These are phyloP conservation scores for Euleptes europaea DNA, from an alignment of 2,113 vertebrate genomes.

Conservation along the genomic window DNA sequence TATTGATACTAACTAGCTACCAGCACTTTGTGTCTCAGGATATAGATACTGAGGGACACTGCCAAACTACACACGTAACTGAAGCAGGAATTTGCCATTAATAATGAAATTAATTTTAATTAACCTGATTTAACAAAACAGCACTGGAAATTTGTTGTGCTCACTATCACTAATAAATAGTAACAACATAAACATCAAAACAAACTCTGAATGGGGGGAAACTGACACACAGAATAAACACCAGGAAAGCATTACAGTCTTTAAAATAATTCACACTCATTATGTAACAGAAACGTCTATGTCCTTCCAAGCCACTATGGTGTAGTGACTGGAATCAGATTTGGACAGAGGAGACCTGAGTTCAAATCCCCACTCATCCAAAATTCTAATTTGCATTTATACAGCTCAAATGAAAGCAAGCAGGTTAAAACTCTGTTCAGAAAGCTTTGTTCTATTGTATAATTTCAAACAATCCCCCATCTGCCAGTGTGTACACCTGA, in stretches of 20 bases:
- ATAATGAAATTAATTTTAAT: neutral
- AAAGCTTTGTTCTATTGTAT: constrained; percentile 41
- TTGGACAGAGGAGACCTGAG: too few relatives aligned
- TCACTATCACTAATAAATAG: neutral
- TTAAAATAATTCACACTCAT: neutral
- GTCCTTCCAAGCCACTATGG: too few relatives aligned
- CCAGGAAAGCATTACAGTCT: neutral
- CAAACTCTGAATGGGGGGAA: neutral
- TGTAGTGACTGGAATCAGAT: too few relatives aligned
- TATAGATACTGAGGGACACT: neutral
- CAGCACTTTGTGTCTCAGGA: neutral
- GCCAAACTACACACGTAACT: neutral
- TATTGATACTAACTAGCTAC: constrained; percentile 12
- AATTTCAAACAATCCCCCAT: constrained; percentile 36
- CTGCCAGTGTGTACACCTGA: constrained; percentile 34
- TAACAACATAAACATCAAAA: neutral
- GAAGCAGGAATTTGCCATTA: neutral
- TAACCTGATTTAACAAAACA: neutral
- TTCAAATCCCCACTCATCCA: too few relatives aligned
- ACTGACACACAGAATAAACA: neutral
- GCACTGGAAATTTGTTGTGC: neutral
- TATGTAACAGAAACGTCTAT: neutral
- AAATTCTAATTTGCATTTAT: neutral
- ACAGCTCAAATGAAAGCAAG: constrained; percentile 8
- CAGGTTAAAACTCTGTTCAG: constrained; percentile 45